Evolutionary conservation across 2,797 vertebrate species (phyloP).

Genomic region (Ispidina picta): DNA sequence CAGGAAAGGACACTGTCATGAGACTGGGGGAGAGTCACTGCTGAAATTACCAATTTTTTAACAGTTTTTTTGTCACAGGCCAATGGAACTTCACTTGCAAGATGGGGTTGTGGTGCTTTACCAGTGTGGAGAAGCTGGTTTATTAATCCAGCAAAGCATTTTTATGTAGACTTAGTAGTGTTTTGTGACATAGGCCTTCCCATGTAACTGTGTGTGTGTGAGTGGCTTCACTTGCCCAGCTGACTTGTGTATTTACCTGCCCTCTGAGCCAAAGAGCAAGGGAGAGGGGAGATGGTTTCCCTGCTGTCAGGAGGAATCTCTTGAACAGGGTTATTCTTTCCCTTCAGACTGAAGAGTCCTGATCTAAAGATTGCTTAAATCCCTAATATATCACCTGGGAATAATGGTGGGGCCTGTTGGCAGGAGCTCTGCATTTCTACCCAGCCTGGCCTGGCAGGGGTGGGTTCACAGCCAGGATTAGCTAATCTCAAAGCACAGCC

Average conservation of each 20-base stretch:
- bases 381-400: neutral
- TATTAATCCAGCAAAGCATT: neutral
- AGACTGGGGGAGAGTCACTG: neutral
- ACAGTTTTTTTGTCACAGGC: neutral
- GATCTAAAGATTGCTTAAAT: neutral
- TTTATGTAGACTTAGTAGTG: fast-evolving
- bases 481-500: neutral
- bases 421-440: neutral
- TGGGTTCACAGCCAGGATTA: neutral
- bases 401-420: neutral
- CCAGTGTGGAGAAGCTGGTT: neutral
- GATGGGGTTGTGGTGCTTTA: neutral
- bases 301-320: neutral
- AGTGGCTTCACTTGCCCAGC: neutral
- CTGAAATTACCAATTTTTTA: neutral
- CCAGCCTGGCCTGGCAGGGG: neutral
- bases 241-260: neutral
- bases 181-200: fast-evolving
- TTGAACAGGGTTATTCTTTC: neutral
- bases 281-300: neutral
- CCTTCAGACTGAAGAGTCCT: no score
- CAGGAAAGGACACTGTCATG: neutral
- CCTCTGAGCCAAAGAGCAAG: fast-evolving
- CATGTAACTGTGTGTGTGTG: fast-evolving
- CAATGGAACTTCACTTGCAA: neutral